These are phyloP conservation scores for Drosophila buzzatii DNA, from an alignment of 2,888 invertebrate genomes.

Conservation along the genomic window DNA sequence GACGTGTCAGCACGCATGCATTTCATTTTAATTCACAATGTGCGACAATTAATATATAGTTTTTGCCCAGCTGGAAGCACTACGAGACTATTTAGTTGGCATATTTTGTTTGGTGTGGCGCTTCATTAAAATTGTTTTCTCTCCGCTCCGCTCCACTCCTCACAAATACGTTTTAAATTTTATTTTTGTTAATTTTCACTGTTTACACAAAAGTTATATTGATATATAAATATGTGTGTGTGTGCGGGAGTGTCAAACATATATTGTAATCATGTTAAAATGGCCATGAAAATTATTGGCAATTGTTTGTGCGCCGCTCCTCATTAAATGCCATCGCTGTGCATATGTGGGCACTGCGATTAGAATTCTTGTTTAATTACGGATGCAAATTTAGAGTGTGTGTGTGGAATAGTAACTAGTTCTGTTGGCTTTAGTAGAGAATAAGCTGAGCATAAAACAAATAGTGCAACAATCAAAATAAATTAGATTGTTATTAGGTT, in stretches of 20 bases:
- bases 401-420: conserved; percentile 9
- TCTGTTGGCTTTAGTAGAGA: background rate
- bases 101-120: conserved; percentile 52
- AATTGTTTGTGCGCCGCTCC: conserved; percentile 28
- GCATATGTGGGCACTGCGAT: conserved; percentile 25
- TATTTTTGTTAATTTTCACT: conserved; percentile 51
- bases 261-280: conserved; percentile 67
- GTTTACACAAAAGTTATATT: conserved; percentile 40
- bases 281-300: conserved; percentile 54
- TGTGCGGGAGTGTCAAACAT: conserved; percentile 33
- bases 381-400: background rate
- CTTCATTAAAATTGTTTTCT: conserved; percentile 63
- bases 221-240: conserved; percentile 24
- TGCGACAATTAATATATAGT: conserved; percentile 45
- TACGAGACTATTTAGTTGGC: conserved; percentile 27
- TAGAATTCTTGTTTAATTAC: conserved; percentile 34
- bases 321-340: conserved; percentile 33
- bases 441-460: conserved; percentile 5
- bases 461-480: background rate
- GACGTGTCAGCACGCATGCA: conserved; percentile 18
- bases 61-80: conserved; percentile 15
- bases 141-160: conserved; percentile 16
- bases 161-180: conserved; percentile 38
- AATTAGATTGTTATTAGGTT: background rate
- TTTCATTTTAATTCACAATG: conserved; percentile 35